A percentile compares a stretch with the other conserved stretches of the same genome.
phyloP scores from a whole-genome alignment of 1,140 invertebrate genomes.

The Cyclargus thomasi region DNA sequence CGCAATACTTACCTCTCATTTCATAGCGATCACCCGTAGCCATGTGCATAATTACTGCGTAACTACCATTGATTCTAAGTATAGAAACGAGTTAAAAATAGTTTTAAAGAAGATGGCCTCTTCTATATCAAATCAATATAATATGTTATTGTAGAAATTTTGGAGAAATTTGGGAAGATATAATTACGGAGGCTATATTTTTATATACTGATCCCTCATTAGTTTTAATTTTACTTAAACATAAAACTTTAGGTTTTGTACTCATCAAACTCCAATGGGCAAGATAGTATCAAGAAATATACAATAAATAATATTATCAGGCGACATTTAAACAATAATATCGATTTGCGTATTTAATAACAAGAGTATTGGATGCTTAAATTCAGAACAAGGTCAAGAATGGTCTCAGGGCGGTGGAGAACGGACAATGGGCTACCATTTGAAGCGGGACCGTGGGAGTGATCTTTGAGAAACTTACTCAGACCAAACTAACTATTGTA shows the following conservation, averaged over 20 bases:
- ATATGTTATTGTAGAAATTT: neutral
- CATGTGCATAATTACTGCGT: neutral
- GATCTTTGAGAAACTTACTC: conserved; percentile 45
- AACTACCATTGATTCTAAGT: neutral
- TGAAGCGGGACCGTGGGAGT: conserved; percentile 54
- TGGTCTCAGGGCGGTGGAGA: conserved; percentile 51
- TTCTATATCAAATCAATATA: too few relatives aligned
- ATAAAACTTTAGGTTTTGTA: too few relatives aligned
- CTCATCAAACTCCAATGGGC: too few relatives aligned
- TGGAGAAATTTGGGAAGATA: neutral
- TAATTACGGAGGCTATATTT: too few relatives aligned
- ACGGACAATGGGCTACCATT: conserved; percentile 54
- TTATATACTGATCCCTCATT: too few relatives aligned
- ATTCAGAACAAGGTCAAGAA: conserved; percentile 64
- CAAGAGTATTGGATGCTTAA: conserved; percentile 25
- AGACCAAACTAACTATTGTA: conserved; percentile 28
- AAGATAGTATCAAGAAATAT: too few relatives aligned
- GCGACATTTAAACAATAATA: neutral
- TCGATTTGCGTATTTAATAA: neutral
- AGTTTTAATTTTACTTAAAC: too few relatives aligned
- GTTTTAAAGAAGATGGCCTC: neutral
- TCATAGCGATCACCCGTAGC: conserved; percentile 3
- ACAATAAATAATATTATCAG: too few relatives aligned
- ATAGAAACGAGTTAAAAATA: neutral
- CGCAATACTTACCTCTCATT: conserved; percentile 12